These are phyloP conservation scores for Hanleya hanleyi DNA, from an alignment of 2,888 invertebrate genomes.

Conservation along the genomic window DNA sequence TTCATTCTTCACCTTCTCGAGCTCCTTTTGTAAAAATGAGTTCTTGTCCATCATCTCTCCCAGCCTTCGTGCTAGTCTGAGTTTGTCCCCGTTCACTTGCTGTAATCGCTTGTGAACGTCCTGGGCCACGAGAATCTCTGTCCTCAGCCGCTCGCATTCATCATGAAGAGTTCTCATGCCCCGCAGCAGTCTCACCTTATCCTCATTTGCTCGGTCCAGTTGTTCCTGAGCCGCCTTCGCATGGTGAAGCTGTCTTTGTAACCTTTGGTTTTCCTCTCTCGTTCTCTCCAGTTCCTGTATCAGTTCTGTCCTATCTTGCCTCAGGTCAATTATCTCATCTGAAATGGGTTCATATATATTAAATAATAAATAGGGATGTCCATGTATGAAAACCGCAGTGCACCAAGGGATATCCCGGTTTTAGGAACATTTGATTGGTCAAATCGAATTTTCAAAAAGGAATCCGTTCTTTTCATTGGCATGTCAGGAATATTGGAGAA, in stretches of 20 bases:
- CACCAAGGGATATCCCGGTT: too few relatives aligned
- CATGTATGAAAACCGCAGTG: too few relatives aligned
- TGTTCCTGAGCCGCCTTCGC: background rate
- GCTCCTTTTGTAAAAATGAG: background rate
- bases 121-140: background rate
- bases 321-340: background rate
- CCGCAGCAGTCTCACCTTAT: background rate
- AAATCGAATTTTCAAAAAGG: too few relatives aligned
- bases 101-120: background rate
- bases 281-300: background rate
- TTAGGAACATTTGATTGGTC: too few relatives aligned
- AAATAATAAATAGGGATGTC: too few relatives aligned
- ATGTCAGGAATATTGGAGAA: too few relatives aligned
- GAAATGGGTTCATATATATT: too few relatives aligned
- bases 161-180: background rate
- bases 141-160: background rate
- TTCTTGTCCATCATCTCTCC: slow-evolving; percentile 4
- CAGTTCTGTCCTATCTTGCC: background rate
- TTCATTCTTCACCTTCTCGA: background rate
- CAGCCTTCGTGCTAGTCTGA: background rate
- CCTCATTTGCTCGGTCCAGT: background rate
- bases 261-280: background rate
- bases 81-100: background rate
- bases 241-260: background rate
- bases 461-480: too few relatives aligned